These are phyloP conservation scores for Scaeva pyrastri DNA, from an alignment of 2,888 invertebrate species.

Conservation along the genomic window DNA sequence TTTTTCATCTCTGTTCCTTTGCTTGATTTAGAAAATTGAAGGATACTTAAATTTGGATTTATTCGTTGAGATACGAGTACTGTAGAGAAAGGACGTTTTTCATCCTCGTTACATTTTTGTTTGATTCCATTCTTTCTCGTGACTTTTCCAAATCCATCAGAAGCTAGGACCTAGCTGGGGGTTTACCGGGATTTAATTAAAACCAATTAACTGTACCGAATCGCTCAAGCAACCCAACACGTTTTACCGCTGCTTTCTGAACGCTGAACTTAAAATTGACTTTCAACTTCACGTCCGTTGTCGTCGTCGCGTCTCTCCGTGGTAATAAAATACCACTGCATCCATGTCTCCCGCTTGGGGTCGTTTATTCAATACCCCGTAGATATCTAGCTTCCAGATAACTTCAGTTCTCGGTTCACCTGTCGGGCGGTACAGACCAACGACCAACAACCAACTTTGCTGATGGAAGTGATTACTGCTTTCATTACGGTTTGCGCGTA, in stretches of 20 bases:
- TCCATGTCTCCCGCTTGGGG: too few species aligned
- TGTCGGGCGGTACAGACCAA: too few species aligned
- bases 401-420: constrained; percentile 12
- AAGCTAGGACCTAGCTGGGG: constrained; percentile 15
- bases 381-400: neutral
- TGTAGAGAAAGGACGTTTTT: constrained; percentile 9
- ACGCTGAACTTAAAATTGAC: constrained; percentile 43
- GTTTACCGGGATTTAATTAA: constrained; percentile 59
- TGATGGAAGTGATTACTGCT: constrained; percentile 63
- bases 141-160: neutral
- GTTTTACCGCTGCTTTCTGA: neutral
- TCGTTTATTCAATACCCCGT: neutral
- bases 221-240: constrained; percentile 38
- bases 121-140: neutral
- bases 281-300: constrained; percentile 17
- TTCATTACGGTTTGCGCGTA: constrained; percentile 46
- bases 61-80: constrained; percentile 7
- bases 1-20: constrained; percentile 6
- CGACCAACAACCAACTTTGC: constrained; percentile 18
- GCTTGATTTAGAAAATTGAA: constrained; percentile 53
- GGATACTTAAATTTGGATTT: constrained; percentile 65
- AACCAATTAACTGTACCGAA: constrained; percentile 56
- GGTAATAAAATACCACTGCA: constrained; percentile 11
- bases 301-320: neutral
- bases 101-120: neutral